Percentiles rank a stretch among this genome's conserved stretches.
These are phyloP conservation scores for Megaleporinus macrocephalus DNA, from an alignment of 2,113 vertebrate genomes.

Conservation along the genomic window DNA sequence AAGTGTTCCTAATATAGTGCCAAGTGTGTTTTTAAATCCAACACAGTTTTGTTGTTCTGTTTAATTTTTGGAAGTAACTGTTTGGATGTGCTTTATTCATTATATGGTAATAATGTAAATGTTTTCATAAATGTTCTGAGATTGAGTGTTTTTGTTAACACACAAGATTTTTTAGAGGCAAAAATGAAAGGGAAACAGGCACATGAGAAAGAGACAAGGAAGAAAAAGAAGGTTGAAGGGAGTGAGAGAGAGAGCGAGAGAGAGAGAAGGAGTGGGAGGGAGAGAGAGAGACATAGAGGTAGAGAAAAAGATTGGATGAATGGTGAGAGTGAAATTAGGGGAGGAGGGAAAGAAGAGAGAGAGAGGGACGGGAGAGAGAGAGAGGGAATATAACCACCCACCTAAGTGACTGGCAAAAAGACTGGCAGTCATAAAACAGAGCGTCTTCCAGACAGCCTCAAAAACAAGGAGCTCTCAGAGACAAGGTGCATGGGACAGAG, in stretches of 20 bases:
- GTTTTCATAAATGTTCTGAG: conserved; percentile 72
- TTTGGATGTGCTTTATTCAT: background rate
- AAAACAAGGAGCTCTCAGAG: conserved; percentile 71
- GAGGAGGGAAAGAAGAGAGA: conserved; percentile 22
- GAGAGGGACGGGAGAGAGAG: conserved; percentile 55
- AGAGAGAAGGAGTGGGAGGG: conserved; percentile 20
- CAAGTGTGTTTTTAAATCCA: no score
- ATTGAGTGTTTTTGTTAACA: conserved; percentile 26
- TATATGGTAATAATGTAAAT: background rate
- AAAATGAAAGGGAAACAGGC: conserved; percentile 7
- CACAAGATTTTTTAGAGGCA: background rate
- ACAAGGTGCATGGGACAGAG: conserved; percentile 63
- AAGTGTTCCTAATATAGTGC: no score
- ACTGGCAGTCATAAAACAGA: conserved; percentile 75
- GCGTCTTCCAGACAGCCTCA: conserved; percentile 68
- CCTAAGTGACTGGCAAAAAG: conserved; percentile 71
- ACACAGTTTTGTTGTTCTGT: no score
- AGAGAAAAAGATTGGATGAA: conserved; percentile 25
- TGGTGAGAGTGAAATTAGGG: conserved; percentile 27
- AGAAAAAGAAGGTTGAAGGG: conserved; percentile 1
- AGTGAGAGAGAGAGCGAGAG: background rate
- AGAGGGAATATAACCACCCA: conserved; percentile 79
- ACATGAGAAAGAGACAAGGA: background rate
- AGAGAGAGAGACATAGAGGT: conserved; percentile 12
- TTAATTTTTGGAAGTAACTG: background rate